These are phyloP conservation scores for Folsomia candida DNA, from an alignment of 2,888 invertebrate genomes.

Conservation along the genomic window DNA sequence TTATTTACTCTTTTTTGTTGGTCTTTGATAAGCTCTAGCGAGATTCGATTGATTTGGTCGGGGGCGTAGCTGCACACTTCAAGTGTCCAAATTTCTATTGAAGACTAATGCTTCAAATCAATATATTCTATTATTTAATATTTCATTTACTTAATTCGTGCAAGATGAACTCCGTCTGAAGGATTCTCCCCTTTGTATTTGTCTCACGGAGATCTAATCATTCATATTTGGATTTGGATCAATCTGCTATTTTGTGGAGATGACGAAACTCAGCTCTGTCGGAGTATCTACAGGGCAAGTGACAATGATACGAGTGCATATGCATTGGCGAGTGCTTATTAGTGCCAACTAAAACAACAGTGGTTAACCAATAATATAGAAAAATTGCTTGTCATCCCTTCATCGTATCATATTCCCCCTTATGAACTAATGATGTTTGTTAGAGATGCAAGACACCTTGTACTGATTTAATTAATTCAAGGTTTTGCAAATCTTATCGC, in stretches of 20 bases:
- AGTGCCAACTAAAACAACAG: background rate
- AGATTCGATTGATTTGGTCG: background rate
- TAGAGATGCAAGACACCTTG: background rate
- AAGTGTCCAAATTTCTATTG: background rate
- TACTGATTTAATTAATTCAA: background rate
- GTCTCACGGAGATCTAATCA: background rate
- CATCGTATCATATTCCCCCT: background rate
- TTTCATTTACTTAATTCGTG: background rate
- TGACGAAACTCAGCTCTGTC: background rate
- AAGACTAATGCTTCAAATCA: background rate
- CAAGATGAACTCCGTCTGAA: no score
- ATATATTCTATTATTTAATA: background rate
- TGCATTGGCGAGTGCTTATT: background rate
- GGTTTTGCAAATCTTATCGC: background rate
- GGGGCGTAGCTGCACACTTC: background rate
- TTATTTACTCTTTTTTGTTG: background rate
- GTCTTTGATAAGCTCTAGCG: no score
- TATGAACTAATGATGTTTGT: no score
- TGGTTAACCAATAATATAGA: background rate
- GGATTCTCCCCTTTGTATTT: background rate
- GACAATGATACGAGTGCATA: background rate
- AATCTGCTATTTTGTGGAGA: background rate
- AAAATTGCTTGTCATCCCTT: background rate
- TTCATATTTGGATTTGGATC: background rate
- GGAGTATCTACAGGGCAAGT: background rate